Evolutionary conservation across 2,888 invertebrate genomes (phyloP), one percentile per base, ranked within the genome.

Genomic region (Morpho deidamia): DNA sequence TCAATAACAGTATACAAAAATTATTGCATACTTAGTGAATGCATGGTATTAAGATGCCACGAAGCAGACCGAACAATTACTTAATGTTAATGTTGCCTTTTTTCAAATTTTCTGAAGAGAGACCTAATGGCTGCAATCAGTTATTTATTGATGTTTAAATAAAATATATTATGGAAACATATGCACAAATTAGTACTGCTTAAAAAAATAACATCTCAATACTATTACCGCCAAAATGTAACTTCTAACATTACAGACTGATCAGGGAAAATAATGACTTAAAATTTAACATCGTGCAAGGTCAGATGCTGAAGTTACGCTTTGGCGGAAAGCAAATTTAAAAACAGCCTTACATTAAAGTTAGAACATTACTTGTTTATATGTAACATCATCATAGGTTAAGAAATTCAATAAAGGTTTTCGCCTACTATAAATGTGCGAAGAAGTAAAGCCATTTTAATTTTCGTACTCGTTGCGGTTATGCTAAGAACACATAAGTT

Each of bases 151-250:
- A 35, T 49, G 42, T 76, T 78, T 78, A 78, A 81, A 80, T 81
- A 81, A 79, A 76, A 76, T 81, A 76, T 82, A 81, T 76, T 81
- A 80, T 73, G 72, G 69, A 76, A 80, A 70, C 74, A 76, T 78
- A 78, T 77, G 74, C 76, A 78, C 76, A 78, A 71, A 68, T 68
- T 70, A 72, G 64, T 78, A 77, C 67, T 77, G 76, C 58, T 55
- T 58, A 58, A 42, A 56, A 62, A 58, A 53, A 10, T 55, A 53
- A 47, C 47, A 53, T 43, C 23, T 40, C 37, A 11, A 39, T 37
- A n/a, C 8, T n/a, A 23, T 39, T 39, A 10, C 44, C 44, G 40
- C 37, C n/a, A 45, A 50, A 49, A 44, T 39, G 48, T 47, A 49
- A 44, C 49, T 45, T 46, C 11, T 32, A 40, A 40, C n/a, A 11